Evolutionary conservation across 1,140 invertebrate genomes (phyloP).

Genomic region (Dendrolimus punctatus): DNA sequence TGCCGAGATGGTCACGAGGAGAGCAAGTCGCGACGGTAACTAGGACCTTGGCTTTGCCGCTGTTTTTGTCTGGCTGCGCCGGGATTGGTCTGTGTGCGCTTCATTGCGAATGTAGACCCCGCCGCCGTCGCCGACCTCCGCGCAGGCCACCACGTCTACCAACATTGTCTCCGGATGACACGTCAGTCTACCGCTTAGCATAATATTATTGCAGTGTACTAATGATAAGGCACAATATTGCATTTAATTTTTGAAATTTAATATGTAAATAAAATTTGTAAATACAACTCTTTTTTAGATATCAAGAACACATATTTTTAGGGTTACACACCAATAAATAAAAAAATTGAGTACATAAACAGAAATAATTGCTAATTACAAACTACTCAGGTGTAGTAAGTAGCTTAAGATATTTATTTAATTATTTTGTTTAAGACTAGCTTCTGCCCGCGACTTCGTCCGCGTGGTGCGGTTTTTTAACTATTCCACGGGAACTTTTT

Average conservation of each 20-base stretch:
- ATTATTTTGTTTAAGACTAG: too few species aligned
- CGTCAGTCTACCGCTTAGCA: conserved; percentile 56
- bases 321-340: too few species aligned
- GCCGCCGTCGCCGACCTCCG: conserved; percentile 53
- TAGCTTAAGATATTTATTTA: too few species aligned
- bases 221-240: conserved; percentile 21
- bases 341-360: too few species aligned
- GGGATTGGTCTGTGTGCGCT: conserved; percentile 87
- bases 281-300: conserved; percentile 14
- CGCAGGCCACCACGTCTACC: conserved; percentile 54
- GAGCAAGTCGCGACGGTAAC: conserved; percentile 85
- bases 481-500: too few species aligned
- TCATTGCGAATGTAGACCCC: conserved; percentile 83
- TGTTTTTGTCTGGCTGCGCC: conserved; percentile 86
- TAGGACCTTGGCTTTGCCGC: conserved; percentile 85
- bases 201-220: conserved; percentile 17
- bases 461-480: too few species aligned
- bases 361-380: too few species aligned
- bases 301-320: too few species aligned
- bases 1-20: conserved; percentile 84
- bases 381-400: too few species aligned
- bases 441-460: too few species aligned
- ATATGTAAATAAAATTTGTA: conserved; percentile 31
- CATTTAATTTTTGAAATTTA: conserved; percentile 17
- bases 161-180: conserved; percentile 50